These are phyloP conservation scores for Sphenopsis melanotis DNA, from an alignment of 2,797 vertebrate genomes.

Conservation along the genomic window DNA sequence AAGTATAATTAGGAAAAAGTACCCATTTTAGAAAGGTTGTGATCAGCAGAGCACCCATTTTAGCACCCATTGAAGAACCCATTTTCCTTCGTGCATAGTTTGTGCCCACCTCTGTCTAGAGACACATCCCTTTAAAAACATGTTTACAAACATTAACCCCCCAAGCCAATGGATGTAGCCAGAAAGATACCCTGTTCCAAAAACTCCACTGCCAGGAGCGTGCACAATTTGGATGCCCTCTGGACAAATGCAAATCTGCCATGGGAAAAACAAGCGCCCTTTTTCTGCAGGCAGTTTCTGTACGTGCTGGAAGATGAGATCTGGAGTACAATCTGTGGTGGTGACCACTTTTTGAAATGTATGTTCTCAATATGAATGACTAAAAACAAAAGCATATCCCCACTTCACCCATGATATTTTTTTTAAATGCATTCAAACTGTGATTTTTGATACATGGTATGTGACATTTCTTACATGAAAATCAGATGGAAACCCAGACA, in stretches of 20 bases:
- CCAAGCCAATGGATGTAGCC: background rate
- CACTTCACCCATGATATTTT: background rate
- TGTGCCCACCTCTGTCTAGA: background rate
- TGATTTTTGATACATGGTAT: background rate
- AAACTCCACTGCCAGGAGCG: background rate
- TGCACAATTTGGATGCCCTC: background rate
- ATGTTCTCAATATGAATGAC: background rate
- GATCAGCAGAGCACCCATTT: background rate
- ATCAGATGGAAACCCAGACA: background rate
- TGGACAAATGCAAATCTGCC: background rate
- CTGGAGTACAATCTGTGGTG: background rate
- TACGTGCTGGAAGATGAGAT: accelerated
- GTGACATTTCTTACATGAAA: background rate
- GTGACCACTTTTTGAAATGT: background rate
- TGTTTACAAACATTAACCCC: accelerated
- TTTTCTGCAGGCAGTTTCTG: background rate
- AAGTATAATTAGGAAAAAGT: background rate
- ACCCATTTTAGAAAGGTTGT: background rate
- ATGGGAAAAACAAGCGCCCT: no score
- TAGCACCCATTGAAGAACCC: background rate
- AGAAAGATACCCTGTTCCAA: background rate
- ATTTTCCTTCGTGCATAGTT: background rate
- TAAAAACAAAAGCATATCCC: background rate
- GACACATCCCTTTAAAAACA: background rate
- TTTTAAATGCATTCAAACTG: background rate